These are phyloP conservation scores for Bambusicola thoracicus DNA, from an alignment of 2,113 vertebrate genomes.

Conservation along the genomic window DNA sequence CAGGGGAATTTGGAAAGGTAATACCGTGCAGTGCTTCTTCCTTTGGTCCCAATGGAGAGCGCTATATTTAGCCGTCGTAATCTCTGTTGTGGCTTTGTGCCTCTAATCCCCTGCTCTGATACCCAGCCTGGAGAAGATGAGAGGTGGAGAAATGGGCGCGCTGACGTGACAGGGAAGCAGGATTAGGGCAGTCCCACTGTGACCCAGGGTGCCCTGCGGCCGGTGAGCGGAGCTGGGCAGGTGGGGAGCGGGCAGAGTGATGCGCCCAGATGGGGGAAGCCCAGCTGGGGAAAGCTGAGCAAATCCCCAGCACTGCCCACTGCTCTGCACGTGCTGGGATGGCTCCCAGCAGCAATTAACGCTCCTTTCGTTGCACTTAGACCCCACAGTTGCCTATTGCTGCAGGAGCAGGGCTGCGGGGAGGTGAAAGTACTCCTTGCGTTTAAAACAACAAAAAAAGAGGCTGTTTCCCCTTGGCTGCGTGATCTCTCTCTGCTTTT, in stretches of 20 bases:
- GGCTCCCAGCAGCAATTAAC: neutral
- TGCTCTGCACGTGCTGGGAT: neutral
- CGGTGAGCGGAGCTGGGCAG: neutral
- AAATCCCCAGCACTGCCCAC: neutral
- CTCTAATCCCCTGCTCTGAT: conserved; percentile 31
- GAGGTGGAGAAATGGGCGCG: neutral
- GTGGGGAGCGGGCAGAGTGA: neutral
- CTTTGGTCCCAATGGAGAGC: neutral
- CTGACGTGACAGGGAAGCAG: neutral
- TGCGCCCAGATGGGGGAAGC: neutral
- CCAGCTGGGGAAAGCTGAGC: neutral
- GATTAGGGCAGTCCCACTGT: neutral
- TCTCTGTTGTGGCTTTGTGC: conserved; percentile 19
- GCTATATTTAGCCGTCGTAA: conserved; percentile 47
- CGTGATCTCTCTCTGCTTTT: neutral
- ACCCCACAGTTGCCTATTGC: neutral
- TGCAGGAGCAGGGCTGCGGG: neutral
- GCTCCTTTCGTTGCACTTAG: neutral
- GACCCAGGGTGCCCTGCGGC: neutral
- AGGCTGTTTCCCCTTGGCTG: neutral
- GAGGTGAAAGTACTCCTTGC: neutral
- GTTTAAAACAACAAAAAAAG: neutral
- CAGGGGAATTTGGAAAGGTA: neutral
- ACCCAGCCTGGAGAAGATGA: neutral
- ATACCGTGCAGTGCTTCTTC: neutral